Conservation (phyloP, 2,113 vertebrate species). For the Lutjanus erythropterus region DNA sequence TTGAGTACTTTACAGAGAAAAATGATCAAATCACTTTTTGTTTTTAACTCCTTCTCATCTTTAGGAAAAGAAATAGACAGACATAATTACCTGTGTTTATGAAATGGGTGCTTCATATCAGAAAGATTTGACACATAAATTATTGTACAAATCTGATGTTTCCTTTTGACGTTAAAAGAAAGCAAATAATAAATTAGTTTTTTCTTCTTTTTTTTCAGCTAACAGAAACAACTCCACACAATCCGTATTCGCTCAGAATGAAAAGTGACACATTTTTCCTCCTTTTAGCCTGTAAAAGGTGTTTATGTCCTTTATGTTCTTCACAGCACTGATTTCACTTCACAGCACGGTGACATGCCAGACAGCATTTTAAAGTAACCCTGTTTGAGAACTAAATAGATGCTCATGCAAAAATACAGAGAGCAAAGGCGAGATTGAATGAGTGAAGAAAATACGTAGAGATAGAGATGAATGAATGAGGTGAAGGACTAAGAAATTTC, state of each 20-base stretch:
- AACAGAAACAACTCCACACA: not conserved
- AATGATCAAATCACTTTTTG: not conserved
- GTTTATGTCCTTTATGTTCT: conserved; percentile 27
- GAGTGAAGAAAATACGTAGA: conserved; percentile 49
- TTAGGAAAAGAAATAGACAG: not conserved
- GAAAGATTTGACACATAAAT: not conserved
- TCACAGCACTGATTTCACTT: conserved; percentile 32
- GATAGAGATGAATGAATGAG: conserved; percentile 65
- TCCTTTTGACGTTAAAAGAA: not conserved
- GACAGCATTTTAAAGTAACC: conserved; percentile 56
- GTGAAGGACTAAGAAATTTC: conserved; percentile 64
- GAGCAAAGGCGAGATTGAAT: conserved; percentile 48
- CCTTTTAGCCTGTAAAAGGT: conserved; percentile 24
- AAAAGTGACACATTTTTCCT: not conserved
- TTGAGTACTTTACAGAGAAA: not conserved
- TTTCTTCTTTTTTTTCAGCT: not conserved
- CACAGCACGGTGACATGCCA: conserved; percentile 27
- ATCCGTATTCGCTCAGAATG: not conserved
- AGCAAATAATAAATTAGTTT: not conserved
- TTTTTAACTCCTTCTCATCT: not conserved
- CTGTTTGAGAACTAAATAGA: conserved; percentile 63
- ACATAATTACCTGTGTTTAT: not conserved
- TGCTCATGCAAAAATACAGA: conserved; percentile 56
- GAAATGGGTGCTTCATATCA: not conserved
- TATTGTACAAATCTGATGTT: not conserved